Evolutionary conservation across 2,797 vertebrate species (phyloP), one percentile per base, ranked within the genome.

Genomic region (Adelosebastes latens): DNA sequence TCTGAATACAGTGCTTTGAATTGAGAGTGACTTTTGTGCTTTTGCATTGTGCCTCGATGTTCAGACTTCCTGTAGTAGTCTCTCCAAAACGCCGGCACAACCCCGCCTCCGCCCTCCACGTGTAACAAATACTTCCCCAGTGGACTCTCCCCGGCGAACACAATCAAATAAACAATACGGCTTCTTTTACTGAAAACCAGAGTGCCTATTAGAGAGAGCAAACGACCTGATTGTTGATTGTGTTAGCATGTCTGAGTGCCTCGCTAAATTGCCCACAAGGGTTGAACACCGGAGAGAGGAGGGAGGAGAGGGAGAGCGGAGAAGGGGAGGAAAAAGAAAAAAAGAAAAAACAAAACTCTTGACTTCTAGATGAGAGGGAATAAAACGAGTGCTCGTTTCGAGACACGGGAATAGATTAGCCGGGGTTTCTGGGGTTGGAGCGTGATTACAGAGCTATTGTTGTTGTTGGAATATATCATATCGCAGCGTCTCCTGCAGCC

Each of bases 391-490:
- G 85, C 77, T 89, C 39, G 46, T 88, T 91, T 87, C 3, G 80
- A 89, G 91, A 92, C 93, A 89, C 67, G 77, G 90, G 91, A 90
- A 91, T 91, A 95, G 92, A 93, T 94, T 93, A 94, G 88, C 85
- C 27, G 59, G 89, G 89, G 86, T 92, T 53, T 90, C 78, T 75
- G 84, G 86, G 89, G 87, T 91, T 88, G 88, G 75, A 87, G 93
- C 85, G 80, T 95, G 93, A 95, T 95, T 94, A 94, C 89, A 89
- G 86, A 77, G 89, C 94, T 90, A 90, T 94, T 95, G 94, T 96
- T 93, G 91, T 94, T 93, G 88, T 93, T 87, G 87, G 90, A 92
- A 92, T 92, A 93, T 94, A 94, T 95, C 91, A 93, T 95, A 94
- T 95, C 93, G 75, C 92, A 88, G 88, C 86, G 92, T 92, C 91